These are phyloP conservation scores for Hydrolagus affinis DNA, from an alignment of 2,113 vertebrate genomes.

Conservation along the genomic window DNA sequence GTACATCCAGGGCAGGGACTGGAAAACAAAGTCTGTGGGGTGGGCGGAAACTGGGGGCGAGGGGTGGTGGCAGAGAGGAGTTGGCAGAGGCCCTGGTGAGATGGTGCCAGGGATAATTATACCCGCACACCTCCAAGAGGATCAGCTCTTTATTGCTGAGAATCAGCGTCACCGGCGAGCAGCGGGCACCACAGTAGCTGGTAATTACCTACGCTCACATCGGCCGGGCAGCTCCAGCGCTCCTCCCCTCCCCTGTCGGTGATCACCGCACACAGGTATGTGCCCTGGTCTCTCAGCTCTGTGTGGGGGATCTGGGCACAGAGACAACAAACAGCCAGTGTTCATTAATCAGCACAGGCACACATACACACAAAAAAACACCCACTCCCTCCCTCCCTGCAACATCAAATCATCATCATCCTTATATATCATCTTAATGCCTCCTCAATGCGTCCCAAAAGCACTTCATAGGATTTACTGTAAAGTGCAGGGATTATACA, in stretches of 20 bases:
- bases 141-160: background rate
- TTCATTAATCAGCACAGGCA: background rate
- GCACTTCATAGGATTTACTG: too few species aligned
- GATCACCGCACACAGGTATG: conserved; percentile 68
- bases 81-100: background rate
- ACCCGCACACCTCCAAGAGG: too few species aligned
- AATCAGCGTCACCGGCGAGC: background rate
- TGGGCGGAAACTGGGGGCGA: background rate
- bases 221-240: conserved; percentile 60
- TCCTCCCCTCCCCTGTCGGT: conserved; percentile 52
- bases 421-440: too few species aligned
- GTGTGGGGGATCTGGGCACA: conserved; percentile 47
- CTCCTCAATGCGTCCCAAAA: too few species aligned
- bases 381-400: too few species aligned
- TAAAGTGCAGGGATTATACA: too few species aligned
- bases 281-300: conserved; percentile 45
- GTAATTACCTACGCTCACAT: conserved; percentile 60
- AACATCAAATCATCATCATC: too few species aligned
- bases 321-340: conserved; percentile 29
- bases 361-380: background rate
- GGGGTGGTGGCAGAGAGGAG: background rate
- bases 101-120: too few species aligned
- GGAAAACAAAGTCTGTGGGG: too few species aligned
- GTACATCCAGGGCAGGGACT: background rate
- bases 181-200: too few species aligned